These are phyloP conservation scores for Cardinalis cardinalis DNA, from an alignment of 2,113 vertebrate species.

Conservation along the genomic window DNA sequence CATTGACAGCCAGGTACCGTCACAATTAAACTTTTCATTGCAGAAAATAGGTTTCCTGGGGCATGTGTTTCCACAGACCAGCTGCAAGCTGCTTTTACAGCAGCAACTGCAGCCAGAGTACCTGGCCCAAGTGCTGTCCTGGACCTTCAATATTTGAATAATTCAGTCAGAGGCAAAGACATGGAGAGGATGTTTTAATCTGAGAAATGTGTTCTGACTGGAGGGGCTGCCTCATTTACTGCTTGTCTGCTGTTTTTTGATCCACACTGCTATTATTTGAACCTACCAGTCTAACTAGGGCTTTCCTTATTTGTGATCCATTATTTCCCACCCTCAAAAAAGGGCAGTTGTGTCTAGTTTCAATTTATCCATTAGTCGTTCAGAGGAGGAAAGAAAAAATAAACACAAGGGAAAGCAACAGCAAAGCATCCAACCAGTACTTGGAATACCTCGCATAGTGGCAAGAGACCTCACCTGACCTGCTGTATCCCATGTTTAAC, in stretches of 20 bases:
- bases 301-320: not conserved
- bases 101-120: not conserved
- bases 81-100: not conserved
- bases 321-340: not conserved
- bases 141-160: not conserved
- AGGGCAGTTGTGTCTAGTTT: not conserved
- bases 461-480: conserved; percentile 49
- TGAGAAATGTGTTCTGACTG: not conserved
- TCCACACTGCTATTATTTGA: not conserved
- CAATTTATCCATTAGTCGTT: conserved; percentile 1
- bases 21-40: not conserved
- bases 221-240: not conserved
- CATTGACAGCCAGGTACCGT: not conserved
- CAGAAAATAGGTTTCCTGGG: not conserved
- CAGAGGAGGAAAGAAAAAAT: conserved; percentile 31
- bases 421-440: not conserved
- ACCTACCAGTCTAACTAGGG: not conserved
- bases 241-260: not conserved
- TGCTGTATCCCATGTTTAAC: not conserved
- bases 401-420: conserved; percentile 7
- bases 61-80: not conserved
- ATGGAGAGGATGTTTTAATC: not conserved
- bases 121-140: not conserved
- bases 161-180: not conserved
- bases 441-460: conserved; percentile 16